phyloP scores from a whole-genome alignment of 2,113 vertebrate genomes.

The Poeciliopsis retropinna region DNA sequence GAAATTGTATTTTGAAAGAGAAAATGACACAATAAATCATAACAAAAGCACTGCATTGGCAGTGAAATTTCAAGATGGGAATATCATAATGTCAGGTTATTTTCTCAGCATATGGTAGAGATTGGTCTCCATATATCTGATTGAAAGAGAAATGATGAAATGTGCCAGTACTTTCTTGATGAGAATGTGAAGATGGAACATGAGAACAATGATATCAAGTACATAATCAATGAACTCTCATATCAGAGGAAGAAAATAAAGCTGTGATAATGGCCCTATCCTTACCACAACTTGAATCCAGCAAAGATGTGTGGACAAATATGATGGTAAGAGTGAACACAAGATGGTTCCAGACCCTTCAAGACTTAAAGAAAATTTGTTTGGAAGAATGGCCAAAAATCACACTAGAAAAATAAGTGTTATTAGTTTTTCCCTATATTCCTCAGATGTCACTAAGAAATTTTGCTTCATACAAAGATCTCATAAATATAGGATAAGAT shows the following conservation, averaged over 20 bases:
- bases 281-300: no score
- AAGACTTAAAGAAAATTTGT: neutral
- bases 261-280: neutral
- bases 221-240: no score
- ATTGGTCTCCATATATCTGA: neutral
- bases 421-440: neutral
- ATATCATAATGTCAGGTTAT: neutral
- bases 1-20: neutral
- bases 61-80: neutral
- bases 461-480: no score
- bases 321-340: no score
- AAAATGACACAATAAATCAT: neutral
- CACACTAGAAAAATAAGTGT: neutral
- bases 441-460: neutral
- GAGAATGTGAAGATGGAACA: no score
- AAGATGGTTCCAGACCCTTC: no score
- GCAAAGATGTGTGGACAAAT: no score
- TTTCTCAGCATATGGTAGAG: neutral
- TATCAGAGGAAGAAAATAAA: neutral
- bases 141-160: no score
- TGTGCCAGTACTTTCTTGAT: no score
- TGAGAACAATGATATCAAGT: no score
- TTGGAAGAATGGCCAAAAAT: neutral
- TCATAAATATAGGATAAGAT: no score
- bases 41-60: neutral